These are phyloP conservation scores for Aphrocallistes beatrix DNA, from an alignment of 37 sponge, comb jelly and placozoan species.

Conservation along the genomic window DNA sequence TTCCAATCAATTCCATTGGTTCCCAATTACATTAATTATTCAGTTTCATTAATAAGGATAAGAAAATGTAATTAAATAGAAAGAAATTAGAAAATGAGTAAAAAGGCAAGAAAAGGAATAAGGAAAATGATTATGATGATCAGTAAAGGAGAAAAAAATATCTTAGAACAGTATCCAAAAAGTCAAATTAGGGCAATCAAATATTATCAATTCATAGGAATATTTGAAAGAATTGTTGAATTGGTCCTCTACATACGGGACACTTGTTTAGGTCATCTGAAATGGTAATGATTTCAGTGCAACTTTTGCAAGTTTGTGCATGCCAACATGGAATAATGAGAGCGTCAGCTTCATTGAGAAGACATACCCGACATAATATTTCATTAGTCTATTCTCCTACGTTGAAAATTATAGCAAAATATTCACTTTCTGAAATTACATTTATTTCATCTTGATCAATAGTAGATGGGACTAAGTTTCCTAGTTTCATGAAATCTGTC, in stretches of 20 bases:
- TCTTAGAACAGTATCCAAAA: not conserved
- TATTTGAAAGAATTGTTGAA: not conserved
- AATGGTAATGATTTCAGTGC: not conserved
- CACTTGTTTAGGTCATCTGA: not conserved
- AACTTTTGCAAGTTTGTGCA: not conserved
- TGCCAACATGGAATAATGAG: not conserved
- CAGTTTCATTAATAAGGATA: not conserved
- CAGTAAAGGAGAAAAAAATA: not conserved
- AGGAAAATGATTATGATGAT: not conserved
- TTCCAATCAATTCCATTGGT: not conserved
- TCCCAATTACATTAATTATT: not conserved
- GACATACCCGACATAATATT: not conserved
- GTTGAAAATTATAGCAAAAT: not conserved
- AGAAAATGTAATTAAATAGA: not conserved
- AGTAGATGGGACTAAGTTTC: not conserved
- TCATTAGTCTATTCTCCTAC: not conserved
- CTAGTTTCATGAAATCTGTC: too few relatives aligned
- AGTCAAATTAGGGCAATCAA: not conserved
- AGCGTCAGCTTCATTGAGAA: not conserved
- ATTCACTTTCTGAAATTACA: too few relatives aligned
- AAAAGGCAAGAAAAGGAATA: not conserved
- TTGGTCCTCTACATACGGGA: not conserved
- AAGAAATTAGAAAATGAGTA: not conserved
- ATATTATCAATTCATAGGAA: not conserved
- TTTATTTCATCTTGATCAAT: not conserved